Evolutionary conservation across 2,888 invertebrate species (phyloP).

Genomic region (Pheosia gnoma): DNA sequence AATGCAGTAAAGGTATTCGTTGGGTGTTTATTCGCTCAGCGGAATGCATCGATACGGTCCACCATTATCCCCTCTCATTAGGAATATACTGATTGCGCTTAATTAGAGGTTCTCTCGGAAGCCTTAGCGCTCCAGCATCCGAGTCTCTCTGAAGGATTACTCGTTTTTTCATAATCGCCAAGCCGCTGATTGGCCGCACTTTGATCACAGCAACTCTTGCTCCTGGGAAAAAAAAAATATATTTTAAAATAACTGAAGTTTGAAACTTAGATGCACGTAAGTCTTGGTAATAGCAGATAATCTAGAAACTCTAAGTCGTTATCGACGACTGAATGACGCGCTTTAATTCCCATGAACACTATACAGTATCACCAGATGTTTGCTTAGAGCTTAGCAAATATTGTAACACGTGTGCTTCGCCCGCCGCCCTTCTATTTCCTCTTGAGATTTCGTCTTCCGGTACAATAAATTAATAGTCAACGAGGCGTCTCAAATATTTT

Average conservation of each 20-base stretch:
- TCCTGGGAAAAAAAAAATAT: conserved; percentile 71
- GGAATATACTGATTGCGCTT: conserved; percentile 84
- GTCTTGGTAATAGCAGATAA: conserved; percentile 37
- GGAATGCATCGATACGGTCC: conserved; percentile 81
- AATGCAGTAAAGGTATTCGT: conserved; percentile 72
- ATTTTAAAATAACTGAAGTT: conserved; percentile 41
- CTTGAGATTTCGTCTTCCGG: conserved; percentile 83
- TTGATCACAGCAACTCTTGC: conserved; percentile 77
- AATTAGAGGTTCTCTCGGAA: conserved; percentile 79
- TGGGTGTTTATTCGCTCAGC: conserved; percentile 64
- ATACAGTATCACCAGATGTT: conserved; percentile 73
- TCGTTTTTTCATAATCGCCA: conserved; percentile 81
- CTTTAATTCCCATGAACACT: conserved; percentile 53
- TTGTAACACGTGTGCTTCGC: conserved; percentile 81
- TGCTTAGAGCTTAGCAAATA: conserved; percentile 78
- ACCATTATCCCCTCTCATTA: conserved; percentile 83
- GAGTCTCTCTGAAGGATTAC: conserved; percentile 72
- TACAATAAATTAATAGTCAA: conserved; percentile 76
- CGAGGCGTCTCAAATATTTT: conserved; percentile 60
- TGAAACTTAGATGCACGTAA: conserved; percentile 29
- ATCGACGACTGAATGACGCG: conserved; percentile 21
- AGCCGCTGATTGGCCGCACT: conserved; percentile 78
- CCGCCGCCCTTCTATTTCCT: conserved; percentile 79
- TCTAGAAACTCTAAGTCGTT: conserved; percentile 16
- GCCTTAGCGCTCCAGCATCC: conserved; percentile 71